These are phyloP conservation scores for Drosophila vallismaia DNA, from an alignment of 2,888 invertebrate genomes.

Conservation along the genomic window DNA sequence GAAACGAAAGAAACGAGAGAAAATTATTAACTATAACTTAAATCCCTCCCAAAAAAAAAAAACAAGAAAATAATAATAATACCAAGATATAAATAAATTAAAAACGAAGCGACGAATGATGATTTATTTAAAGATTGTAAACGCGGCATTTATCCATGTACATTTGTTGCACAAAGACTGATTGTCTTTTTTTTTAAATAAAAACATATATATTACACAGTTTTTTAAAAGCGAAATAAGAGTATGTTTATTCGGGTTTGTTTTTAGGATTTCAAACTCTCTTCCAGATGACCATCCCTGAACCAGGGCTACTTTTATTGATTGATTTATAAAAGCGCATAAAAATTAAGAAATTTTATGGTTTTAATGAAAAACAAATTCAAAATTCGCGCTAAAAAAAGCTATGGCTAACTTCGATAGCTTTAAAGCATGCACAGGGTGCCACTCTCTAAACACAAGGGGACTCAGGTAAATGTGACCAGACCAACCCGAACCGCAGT, in stretches of 20 bases:
- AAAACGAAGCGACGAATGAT: slow-evolving; percentile 12
- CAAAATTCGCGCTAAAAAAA: background rate
- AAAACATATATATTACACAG: slow-evolving; percentile 47
- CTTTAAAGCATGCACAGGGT: no score
- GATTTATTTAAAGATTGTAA: slow-evolving; percentile 22
- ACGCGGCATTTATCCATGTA: slow-evolving; percentile 47
- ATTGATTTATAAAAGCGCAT: background rate
- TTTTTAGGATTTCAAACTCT: background rate
- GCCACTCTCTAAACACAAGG: no score
- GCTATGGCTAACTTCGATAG: no score
- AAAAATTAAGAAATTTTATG: background rate
- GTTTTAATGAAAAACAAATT: background rate
- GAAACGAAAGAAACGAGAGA: slow-evolving; percentile 39
- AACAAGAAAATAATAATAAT: slow-evolving; percentile 47
- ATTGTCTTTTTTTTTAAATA: slow-evolving; percentile 48
- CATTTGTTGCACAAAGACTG: slow-evolving; percentile 51
- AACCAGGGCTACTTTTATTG: background rate
- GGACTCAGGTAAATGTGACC: no score
- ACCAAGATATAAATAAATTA: slow-evolving; percentile 14
- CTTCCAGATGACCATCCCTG: no score
- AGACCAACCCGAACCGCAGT: no score
- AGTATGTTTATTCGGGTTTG: background rate
- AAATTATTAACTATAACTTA: slow-evolving; percentile 44
- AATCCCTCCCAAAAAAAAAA: slow-evolving; percentile 49
- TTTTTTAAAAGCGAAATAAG: slow-evolving; percentile 47